Percentiles rank a stretch among this genome's conserved stretches.
Evolutionary conservation across 2,113 vertebrate species (phyloP).

Genomic region (Petroica traversi): DNA sequence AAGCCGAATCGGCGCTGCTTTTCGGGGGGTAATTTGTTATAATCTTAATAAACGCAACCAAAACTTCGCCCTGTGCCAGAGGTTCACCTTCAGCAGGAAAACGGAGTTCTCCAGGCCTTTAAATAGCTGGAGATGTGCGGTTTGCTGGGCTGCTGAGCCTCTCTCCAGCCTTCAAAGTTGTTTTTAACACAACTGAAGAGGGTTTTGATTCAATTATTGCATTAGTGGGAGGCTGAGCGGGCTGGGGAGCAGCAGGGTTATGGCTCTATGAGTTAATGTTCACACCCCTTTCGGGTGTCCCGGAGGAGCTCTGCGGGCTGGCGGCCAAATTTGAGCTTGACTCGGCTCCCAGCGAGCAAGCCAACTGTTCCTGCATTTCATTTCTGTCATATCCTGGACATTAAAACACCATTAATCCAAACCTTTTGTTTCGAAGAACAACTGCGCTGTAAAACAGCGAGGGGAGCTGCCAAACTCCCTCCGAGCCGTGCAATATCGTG

Average conservation of each 20-base stretch:
- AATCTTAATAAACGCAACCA: background rate
- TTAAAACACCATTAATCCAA: slow-evolving; percentile 60
- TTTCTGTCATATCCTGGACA: slow-evolving; percentile 64
- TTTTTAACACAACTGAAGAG: slow-evolving; percentile 37
- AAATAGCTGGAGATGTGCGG: background rate
- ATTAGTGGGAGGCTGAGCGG: slow-evolving; percentile 46
- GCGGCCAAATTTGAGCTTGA: slow-evolving; percentile 49
- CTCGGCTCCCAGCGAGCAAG: slow-evolving; percentile 41
- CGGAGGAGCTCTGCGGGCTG: slow-evolving; percentile 16
- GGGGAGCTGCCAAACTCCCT: slow-evolving; percentile 33
- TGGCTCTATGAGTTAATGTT: slow-evolving; percentile 47
- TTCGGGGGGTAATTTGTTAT: background rate
- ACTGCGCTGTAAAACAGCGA: slow-evolving; percentile 16
- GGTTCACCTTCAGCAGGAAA: background rate
- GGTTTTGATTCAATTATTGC: slow-evolving; percentile 48
- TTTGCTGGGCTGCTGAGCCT: background rate
- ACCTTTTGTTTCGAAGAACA: slow-evolving; percentile 62
- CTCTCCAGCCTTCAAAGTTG: background rate
- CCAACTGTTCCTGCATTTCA: slow-evolving; percentile 64
- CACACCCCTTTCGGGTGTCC: slow-evolving; percentile 43
- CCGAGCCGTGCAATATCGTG: background rate
- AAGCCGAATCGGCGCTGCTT: background rate
- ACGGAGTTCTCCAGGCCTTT: background rate
- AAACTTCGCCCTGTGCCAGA: background rate
- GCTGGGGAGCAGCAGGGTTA: background rate